Evolutionary conservation across 2,888 invertebrate species (phyloP), one percentile per base, ranked within the genome.

Genomic region (Plutella xylostella): DNA sequence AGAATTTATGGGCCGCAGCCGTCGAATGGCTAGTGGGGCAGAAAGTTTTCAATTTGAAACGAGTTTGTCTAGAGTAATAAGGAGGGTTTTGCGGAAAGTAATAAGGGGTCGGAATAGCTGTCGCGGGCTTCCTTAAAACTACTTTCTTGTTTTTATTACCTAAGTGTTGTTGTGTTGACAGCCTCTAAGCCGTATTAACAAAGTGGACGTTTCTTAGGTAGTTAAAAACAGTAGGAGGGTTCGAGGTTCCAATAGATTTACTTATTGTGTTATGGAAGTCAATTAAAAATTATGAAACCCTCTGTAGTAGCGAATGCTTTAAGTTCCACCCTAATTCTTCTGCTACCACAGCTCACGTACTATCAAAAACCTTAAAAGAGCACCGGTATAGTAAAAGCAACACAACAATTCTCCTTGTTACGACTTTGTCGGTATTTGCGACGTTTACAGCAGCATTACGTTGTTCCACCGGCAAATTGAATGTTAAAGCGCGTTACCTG

Each of bases 31-130:
- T 74, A 78, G 78, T 79, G 77, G 79, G 79, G 80, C 72, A 77
- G 77, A 78, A 79, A 83, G 75, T 80, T 83, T 83, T 83, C 82
- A 82, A 83, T 83, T 80, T 79, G 80, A 80, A 82, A 80, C 78
- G 78, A 77, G 80, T 80, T 80, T 80, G 80, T 78, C 72, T 72
- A 61, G 65, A 61, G 76, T 79, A 78, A 78, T 80, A 83, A 77
- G 79, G 69, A 72, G 72, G 79, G 77, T 69, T 79, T 80, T 76
- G 74, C 62, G 54, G 67, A 60, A 66, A 67, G 77, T 76, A 73
- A 75, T 79, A 75, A 66, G 73, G 76, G 73, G 65, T 65, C 65
- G 62, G 76, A 66, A 78, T 75, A 69, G 69, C 71, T 74, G 75
- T 77, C 73, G 68, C 69, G 72, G 68, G 77, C 69, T 76, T 75